phyloP scores from a whole-genome alignment of 1,140 invertebrate genomes.

The Zeugodacus cucurbitae region DNA sequence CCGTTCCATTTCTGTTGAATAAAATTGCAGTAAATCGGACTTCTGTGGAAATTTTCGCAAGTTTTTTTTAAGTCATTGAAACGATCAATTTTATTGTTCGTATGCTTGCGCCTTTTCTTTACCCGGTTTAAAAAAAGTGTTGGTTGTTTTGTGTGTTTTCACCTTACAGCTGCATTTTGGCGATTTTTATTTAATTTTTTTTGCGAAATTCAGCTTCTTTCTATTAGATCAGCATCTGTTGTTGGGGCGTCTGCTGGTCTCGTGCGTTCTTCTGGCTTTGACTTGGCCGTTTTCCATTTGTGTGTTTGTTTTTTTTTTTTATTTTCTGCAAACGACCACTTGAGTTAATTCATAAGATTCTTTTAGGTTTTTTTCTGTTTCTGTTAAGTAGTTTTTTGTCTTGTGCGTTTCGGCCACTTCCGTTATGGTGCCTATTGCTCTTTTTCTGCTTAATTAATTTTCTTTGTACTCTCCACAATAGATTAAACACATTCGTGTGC shows the following conservation, averaged over 20 bases:
- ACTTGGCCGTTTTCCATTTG: neutral
- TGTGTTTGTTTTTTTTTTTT: neutral
- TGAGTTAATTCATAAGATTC: neutral
- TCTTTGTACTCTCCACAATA: neutral
- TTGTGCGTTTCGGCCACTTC: neutral
- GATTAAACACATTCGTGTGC: neutral
- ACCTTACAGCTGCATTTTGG: neutral
- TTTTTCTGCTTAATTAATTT: slow-evolving; percentile 31
- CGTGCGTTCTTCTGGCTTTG: slow-evolving; percentile 3
- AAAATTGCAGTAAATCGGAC: neutral
- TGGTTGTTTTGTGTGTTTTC: neutral
- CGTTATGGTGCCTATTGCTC: neutral
- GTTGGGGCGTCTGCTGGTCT: slow-evolving; percentile 25
- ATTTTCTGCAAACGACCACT: neutral
- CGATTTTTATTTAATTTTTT: neutral
- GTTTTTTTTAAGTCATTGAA: neutral
- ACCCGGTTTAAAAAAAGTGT: neutral
- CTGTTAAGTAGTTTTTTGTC: neutral
- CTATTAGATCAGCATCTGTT: neutral
- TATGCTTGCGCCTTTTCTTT: neutral
- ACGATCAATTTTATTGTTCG: neutral
- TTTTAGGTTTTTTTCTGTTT: neutral
- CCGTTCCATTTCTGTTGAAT: slow-evolving; percentile 2
- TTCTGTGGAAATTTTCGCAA: slow-evolving; percentile 16
- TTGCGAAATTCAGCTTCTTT: neutral